phyloP scores from a whole-genome alignment of 2,888 invertebrate species.

The Boloria selene region DNA sequence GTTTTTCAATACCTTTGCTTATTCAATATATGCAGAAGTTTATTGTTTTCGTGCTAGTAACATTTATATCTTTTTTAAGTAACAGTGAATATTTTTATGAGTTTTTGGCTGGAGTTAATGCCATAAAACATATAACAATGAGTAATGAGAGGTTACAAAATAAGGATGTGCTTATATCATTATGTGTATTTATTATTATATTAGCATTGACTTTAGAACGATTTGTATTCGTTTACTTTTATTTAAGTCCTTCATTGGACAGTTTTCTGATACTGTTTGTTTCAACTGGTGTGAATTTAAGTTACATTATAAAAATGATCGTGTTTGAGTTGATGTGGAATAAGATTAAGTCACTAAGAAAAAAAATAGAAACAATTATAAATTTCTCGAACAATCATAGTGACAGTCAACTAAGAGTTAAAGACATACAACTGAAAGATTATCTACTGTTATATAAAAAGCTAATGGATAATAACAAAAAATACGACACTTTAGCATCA shows the following conservation, averaged over 20 bases:
- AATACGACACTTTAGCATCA: constrained; percentile 10
- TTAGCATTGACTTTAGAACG: neutral
- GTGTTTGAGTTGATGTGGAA: constrained; percentile 29
- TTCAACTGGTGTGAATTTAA: neutral
- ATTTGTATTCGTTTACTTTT: neutral
- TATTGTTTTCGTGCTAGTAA: neutral
- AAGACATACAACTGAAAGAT: constrained; percentile 10
- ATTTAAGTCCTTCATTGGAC: no score
- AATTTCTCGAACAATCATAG: neutral
- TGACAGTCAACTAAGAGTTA: neutral
- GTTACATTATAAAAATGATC: constrained; percentile 14
- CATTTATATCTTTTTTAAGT: neutral
- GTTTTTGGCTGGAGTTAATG: neutral
- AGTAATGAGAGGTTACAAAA: neutral
- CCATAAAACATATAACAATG: neutral
- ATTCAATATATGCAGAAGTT: neutral
- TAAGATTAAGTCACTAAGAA: constrained; percentile 24
- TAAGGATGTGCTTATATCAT: constrained; percentile 4
- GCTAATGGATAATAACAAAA: constrained; percentile 13
- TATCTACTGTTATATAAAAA: constrained; percentile 10
- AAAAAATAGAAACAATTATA: constrained; percentile 20
- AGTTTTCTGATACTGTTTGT: neutral
- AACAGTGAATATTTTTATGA: neutral
- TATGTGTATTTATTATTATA: neutral
- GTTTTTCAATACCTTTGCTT: neutral